Percentiles rank a stretch among this genome's conserved stretches.
phyloP scores from a whole-genome alignment of 1,140 invertebrate genomes.

The Frieseomelitta varia region DNA sequence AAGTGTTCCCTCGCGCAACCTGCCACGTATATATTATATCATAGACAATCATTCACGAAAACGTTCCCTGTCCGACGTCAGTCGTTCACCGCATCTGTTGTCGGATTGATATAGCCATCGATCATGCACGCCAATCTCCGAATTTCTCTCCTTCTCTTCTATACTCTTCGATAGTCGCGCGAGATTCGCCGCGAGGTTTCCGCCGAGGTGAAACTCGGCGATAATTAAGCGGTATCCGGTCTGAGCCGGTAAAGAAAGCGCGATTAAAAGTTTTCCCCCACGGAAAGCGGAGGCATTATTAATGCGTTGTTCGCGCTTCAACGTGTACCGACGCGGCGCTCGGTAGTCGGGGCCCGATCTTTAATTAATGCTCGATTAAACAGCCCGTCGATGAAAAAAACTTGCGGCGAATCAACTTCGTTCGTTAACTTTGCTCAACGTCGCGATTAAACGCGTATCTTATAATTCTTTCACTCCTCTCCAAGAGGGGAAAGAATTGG shows the following conservation, averaged over 20 bases:
- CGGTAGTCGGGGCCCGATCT: slow-evolving; percentile 15
- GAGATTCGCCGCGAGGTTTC: neutral
- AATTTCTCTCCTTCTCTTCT: neutral
- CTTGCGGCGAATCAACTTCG: neutral
- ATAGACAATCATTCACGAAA: slow-evolving; percentile 13
- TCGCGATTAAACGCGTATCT: neutral
- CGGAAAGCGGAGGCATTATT: slow-evolving; percentile 44
- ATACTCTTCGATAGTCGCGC: neutral
- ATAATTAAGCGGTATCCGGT: slow-evolving; percentile 52
- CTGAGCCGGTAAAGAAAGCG: slow-evolving; percentile 42
- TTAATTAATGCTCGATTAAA: slow-evolving; percentile 55
- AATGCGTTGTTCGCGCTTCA: slow-evolving; percentile 48
- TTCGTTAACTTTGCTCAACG: neutral
- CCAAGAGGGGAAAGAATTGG: neutral
- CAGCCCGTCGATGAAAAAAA: neutral
- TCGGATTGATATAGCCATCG: neutral
- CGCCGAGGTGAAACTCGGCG: no score
- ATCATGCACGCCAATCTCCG: neutral
- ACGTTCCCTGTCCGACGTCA: neutral
- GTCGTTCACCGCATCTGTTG: slow-evolving; percentile 16
- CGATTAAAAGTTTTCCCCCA: slow-evolving; percentile 59
- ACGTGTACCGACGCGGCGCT: neutral
- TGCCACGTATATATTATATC: slow-evolving; percentile 12
- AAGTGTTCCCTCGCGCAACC: neutral
- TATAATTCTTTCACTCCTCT: neutral